Evolutionary conservation across 2,888 invertebrate species (phyloP).

Genomic region (Campaea margaritaria): DNA sequence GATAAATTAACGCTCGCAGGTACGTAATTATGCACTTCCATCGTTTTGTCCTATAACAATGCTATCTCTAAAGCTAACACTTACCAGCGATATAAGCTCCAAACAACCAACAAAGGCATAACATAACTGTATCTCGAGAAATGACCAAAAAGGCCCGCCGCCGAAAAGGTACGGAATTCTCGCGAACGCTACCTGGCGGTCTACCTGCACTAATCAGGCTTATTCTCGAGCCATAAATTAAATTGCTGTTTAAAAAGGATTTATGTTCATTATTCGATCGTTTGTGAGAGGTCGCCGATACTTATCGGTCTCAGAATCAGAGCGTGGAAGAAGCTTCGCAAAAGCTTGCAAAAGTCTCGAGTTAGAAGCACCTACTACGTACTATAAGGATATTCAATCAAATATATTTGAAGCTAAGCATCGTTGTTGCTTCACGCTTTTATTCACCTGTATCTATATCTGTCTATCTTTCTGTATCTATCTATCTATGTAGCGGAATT

Average conservation of each 20-base stretch:
- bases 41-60: conserved; percentile 47
- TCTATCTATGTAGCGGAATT: too few relatives aligned
- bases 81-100: conserved; percentile 44
- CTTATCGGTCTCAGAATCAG: conserved; percentile 12
- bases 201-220: conserved; percentile 75
- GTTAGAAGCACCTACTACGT: too few relatives aligned
- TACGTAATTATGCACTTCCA: conserved; percentile 39
- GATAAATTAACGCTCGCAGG: conserved; percentile 48
- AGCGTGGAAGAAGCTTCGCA: neutral
- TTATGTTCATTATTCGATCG: conserved; percentile 74
- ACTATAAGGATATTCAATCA: too few relatives aligned
- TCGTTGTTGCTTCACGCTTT: too few relatives aligned
- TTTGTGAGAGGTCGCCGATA: conserved; percentile 52
- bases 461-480: too few relatives aligned
- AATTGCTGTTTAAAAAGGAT: conserved; percentile 66
- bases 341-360: too few relatives aligned
- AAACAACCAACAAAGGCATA: conserved; percentile 62
- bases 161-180: conserved; percentile 57
- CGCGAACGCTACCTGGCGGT: conserved; percentile 74
- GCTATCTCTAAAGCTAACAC: conserved; percentile 29
- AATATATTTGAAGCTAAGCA: too few relatives aligned
- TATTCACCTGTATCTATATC: too few relatives aligned
- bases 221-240: conserved; percentile 66
- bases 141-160: conserved; percentile 75
- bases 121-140: conserved; percentile 71